Evolutionary conservation across 2,113 vertebrate genomes (phyloP), one percentile per base, ranked within the genome.

Genomic region (Tilapia sparmanii): DNA sequence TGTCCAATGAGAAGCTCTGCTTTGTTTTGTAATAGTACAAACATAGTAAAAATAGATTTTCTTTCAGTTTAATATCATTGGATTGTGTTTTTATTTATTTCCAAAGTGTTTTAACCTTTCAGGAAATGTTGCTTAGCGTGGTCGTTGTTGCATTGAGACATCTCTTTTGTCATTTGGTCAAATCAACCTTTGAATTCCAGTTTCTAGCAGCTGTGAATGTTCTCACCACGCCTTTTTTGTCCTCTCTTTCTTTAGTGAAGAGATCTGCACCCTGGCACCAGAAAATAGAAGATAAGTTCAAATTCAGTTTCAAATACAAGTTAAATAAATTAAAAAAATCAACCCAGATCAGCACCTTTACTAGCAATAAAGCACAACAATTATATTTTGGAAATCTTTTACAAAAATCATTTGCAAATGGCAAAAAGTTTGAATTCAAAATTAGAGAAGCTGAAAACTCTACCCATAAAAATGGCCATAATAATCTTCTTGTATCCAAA

Each of bases 121-220:
- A 0, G 66, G n/a, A 40, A 71, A 15, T 22, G 33, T 38, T 8
- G 6, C 33, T 38, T 68, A 38, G 8, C 3, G 19, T 12, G 61
- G 61, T n/a, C 2, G 11, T 68, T n/a, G 33, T 3, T 68, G 63
- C 1, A 68, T 10, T 63, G 29, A 11, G 29, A 35, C 9, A 63
- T 66, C 33, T 66, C 4, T n/a, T 66, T 66, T 0, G 0, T 66
- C 10, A 38, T 66, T 66, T 8, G 61, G 61, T 12, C 10, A 35
- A 66, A 38, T 38, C 33, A 66, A 66, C 61, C 61, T 38, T 66
- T 66, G 18, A 66, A 66, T 38, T 66, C 31, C 18, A 35, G 33
- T 38, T 66, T 66, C 19, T 8, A 66, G 61, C 33, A 66, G 33
- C 18, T 38, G 61, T n/a, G 3, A 66, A 38, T 0, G 0, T 38